These are phyloP conservation scores for Druon quercuslanigerum DNA, from an alignment of 1,140 invertebrate genomes.

Conservation along the genomic window DNA sequence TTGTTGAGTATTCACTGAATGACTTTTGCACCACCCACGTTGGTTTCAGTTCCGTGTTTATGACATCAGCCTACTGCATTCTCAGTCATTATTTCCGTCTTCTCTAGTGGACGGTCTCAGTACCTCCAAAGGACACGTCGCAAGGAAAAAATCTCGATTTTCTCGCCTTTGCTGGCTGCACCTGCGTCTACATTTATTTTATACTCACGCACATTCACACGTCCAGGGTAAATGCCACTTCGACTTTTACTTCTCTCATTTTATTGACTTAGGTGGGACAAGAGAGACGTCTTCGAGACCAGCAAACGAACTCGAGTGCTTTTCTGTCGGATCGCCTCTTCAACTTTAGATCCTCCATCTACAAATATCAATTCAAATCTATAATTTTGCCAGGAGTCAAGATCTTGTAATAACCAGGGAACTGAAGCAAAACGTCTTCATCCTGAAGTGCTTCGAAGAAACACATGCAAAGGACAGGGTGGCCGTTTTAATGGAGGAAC, in stretches of 20 bases:
- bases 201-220: slow-evolving; percentile 42
- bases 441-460: no score
- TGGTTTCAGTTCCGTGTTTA: no score
- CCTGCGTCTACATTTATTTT: slow-evolving; percentile 40
- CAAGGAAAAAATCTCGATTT: background rate
- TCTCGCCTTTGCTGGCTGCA: slow-evolving; percentile 42
- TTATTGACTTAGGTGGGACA: slow-evolving; percentile 55
- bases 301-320: slow-evolving; percentile 46
- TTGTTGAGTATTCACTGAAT: no score
- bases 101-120: no score
- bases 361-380: slow-evolving; percentile 28
- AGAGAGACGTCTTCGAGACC: slow-evolving; percentile 53
- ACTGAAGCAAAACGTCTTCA: no score
- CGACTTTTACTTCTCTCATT: slow-evolving; percentile 27
- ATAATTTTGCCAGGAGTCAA: slow-evolving; percentile 37
- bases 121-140: no score
- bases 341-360: slow-evolving; percentile 21
- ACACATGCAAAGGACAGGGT: no score
- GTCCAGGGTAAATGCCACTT: slow-evolving; percentile 49
- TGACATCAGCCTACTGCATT: no score
- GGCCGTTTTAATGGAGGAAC: no score
- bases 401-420: background rate
- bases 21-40: no score
- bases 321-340: slow-evolving; percentile 23
- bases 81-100: no score